phyloP scores from a whole-genome alignment of 2,113 vertebrate genomes.

The Thryonomys swinderianus region DNA sequence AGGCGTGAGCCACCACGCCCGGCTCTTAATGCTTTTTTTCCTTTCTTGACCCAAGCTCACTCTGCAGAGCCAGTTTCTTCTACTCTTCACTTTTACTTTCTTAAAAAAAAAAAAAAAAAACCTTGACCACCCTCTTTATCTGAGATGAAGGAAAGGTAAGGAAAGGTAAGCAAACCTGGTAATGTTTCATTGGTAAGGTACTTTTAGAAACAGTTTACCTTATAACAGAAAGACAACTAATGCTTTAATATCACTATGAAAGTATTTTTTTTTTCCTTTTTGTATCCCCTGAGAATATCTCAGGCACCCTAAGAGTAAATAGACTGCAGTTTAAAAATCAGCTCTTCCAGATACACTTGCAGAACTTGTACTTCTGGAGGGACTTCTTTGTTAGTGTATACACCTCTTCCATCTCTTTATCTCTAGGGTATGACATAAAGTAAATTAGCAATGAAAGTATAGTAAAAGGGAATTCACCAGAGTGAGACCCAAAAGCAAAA shows the following conservation, averaged over 20 bases:
- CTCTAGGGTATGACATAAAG: not conserved
- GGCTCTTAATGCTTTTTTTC: not conserved
- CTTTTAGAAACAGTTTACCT: not conserved
- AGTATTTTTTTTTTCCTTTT: not conserved
- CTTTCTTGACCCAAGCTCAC: not conserved
- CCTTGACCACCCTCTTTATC: not conserved
- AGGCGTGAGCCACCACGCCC: too few relatives aligned
- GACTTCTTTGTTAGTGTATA: not conserved
- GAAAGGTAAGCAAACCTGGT: not conserved
- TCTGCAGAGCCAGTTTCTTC: not conserved
- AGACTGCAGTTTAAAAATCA: not conserved
- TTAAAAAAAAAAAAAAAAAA: too few relatives aligned
- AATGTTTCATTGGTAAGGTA: not conserved
- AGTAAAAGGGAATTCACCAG: not conserved
- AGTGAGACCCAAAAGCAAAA: not conserved
- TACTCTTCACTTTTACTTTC: not conserved
- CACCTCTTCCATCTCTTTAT: not conserved
- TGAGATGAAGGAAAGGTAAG: not conserved
- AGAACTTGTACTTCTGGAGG: not conserved
- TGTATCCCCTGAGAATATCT: not conserved
- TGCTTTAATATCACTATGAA: not conserved
- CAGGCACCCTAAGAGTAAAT: not conserved
- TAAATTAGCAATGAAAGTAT: not conserved
- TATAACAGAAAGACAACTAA: not conserved
- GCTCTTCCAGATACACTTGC: not conserved